Evolutionary conservation across 2,113 vertebrate genomes (phyloP).

Genomic region (Equus przewalskii): DNA sequence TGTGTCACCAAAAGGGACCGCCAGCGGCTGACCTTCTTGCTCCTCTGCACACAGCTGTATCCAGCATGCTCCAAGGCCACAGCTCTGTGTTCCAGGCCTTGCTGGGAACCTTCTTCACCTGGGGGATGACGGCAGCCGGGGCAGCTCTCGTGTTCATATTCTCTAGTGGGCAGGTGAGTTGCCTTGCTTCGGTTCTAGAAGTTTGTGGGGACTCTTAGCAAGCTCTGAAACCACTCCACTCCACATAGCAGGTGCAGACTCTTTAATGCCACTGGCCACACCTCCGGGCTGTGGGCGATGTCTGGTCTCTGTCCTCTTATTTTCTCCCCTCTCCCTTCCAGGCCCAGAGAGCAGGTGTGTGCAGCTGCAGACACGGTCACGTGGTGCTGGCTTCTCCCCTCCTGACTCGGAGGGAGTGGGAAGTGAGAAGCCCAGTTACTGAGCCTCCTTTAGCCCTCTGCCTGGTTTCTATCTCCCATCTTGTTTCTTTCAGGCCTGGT

Average conservation of each 20-base stretch:
- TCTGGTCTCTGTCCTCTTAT: not conserved
- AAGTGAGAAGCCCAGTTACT: not conserved
- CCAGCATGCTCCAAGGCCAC: slow-evolving; percentile 92
- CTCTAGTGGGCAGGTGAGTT: slow-evolving; percentile 93
- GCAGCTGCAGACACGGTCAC: fast-evolving
- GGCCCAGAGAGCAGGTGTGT: not conserved
- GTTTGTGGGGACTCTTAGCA: fast-evolving
- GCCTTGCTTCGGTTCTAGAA: not conserved
- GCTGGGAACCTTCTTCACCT: slow-evolving; percentile 96
- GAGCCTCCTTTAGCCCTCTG: fast-evolving
- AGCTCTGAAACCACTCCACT: not conserved
- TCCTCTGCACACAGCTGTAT: slow-evolving; percentile 71
- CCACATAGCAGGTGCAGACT: no score
- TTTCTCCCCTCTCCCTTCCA: not conserved
- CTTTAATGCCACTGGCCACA: not conserved
- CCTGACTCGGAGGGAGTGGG: not conserved
- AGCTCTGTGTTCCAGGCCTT: slow-evolving; percentile 93
- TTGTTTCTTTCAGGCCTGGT: not conserved
- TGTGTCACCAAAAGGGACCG: fast-evolving
- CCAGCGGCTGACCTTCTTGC: not conserved
- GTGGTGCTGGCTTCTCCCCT: not conserved
- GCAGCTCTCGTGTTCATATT: slow-evolving; percentile 96
- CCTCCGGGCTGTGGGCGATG: no score
- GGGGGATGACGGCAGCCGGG: slow-evolving; percentile 96
- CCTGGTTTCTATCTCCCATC: fast-evolving